Percentiles rank a stretch among this genome's conserved stretches.
phyloP scores from a whole-genome alignment of 1,140 invertebrate species.

The Pogonomyrmex barbatus region DNA sequence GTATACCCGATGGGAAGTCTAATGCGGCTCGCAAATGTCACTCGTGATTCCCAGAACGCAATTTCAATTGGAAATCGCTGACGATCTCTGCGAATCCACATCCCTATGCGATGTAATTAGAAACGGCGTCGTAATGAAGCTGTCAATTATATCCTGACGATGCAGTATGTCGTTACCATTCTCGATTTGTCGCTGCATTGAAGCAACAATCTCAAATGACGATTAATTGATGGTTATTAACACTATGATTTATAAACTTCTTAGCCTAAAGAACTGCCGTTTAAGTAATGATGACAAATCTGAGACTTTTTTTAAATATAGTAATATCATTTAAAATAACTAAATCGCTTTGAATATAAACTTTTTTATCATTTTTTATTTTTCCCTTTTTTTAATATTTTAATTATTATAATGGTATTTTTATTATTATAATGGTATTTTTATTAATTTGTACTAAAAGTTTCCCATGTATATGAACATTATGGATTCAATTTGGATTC shows the following conservation, averaged over 20 bases:
- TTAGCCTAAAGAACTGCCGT: not conserved
- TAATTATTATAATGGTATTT: too few species aligned
- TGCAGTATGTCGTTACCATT: conserved; percentile 45
- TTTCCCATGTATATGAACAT: not conserved
- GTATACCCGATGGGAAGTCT: conserved; percentile 28
- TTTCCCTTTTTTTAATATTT: not conserved
- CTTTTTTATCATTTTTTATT: not conserved
- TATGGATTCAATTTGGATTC: not conserved
- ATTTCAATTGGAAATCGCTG: conserved; percentile 62
- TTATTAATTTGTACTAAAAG: not conserved
- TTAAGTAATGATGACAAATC: not conserved
- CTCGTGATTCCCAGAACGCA: conserved; percentile 31
- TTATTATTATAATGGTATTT: not conserved
- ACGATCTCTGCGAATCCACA: conserved; percentile 39
- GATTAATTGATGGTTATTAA: conserved; percentile 36
- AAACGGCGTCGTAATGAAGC: conserved; percentile 60
- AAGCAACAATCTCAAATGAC: conserved; percentile 9
- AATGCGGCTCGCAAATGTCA: conserved; percentile 40
- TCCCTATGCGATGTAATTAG: conserved; percentile 57
- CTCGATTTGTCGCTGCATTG: conserved; percentile 25
- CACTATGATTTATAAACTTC: conserved; percentile 10
- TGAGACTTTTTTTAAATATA: not conserved
- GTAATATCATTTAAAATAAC: not conserved
- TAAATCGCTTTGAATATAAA: not conserved
- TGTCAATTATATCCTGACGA: conserved; percentile 50